Conservation (phyloP, 2,888 invertebrate species). For the Xestia sexstrigata region DNA sequence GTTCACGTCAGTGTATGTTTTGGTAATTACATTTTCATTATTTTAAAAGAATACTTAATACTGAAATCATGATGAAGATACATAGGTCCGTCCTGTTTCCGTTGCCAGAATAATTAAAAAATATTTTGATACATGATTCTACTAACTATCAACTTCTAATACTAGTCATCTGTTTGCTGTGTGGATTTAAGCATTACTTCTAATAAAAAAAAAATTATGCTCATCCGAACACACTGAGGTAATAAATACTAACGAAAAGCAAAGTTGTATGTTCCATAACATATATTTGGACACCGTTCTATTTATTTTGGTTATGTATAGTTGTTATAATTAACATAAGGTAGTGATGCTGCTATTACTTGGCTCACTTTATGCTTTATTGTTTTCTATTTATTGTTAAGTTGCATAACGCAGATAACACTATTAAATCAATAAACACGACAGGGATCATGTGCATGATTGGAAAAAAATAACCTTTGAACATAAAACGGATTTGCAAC, state of each 20-base stretch:
- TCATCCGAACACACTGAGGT: slow-evolving; percentile 10
- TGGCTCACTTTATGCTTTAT: slow-evolving; percentile 26
- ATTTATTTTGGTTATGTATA: slow-evolving; percentile 32
- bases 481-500: slow-evolving; percentile 13
- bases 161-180: slow-evolving; percentile 52
- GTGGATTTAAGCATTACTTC: slow-evolving; percentile 25
- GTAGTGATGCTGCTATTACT: slow-evolving; percentile 22
- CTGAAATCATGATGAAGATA: slow-evolving; percentile 21
- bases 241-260: background rate
- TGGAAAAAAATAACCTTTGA: background rate
- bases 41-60: background rate
- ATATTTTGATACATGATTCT: slow-evolving; percentile 43
- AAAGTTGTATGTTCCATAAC: slow-evolving; percentile 1
- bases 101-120: slow-evolving; percentile 29
- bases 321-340: slow-evolving; percentile 16
- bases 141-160: slow-evolving; percentile 29
- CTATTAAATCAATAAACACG: slow-evolving; percentile 2
- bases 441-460: background rate
- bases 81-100: slow-evolving; percentile 55
- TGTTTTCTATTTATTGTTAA: slow-evolving; percentile 34
- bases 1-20: background rate
- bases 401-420: slow-evolving; percentile 16
- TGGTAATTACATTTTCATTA: background rate
- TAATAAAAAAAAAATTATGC: slow-evolving; percentile 21
- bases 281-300: slow-evolving; percentile 13